Base-by-base conservation (phyloP, 2,113 vertebrate species). In the Setophaga coronata region DNA sequence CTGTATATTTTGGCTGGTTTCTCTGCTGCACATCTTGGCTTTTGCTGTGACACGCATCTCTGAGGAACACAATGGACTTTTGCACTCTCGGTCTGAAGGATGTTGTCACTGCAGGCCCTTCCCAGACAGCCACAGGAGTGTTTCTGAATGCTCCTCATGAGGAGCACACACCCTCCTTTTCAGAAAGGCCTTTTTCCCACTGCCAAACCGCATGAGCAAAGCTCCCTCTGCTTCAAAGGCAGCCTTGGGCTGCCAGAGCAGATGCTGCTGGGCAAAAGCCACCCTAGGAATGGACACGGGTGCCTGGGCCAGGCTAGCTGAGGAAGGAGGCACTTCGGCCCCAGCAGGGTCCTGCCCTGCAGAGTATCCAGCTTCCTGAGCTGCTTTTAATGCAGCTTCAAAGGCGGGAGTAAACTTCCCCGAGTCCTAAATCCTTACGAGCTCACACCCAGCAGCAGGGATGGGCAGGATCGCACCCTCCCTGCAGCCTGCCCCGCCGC, bases 351-450 rank as follows among this genome's bases (percentile, higher is more conserved):
- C 33, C 74, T 18, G 54, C 51, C 54, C 45, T 1, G 3, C 33
- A 33, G 69, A 38, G 54, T 25, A 60, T 18, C 23, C 34, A 33
- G 12, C 60, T 65, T 38, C 40, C 53, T 2, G 0, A 60, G 33
- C 60, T 51, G 60, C 1, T 51, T 85, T 69, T 15, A 69, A 34
- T 3, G 40, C n/a, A 4, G 16, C 21, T 66, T 65, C 69, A 25
- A 64, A 36, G 31, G 50, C 64, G 61, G 70, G 24, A 91, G 18
- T 3, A 8, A 73, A 43, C 20, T 67, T 54, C 31, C 20, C 25
- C 34, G 7, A 14, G 4, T 5, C 34, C 34, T 8, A 18, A 29
- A 53, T 1, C 3, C 21, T 0, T 2, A 1, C 0, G 29, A 78
- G 18, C 33, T 40, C 40, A 21, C 14, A 13, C 11, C 17, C n/a